Percentiles rank a stretch among this genome's conserved stretches.
Evolutionary conservation across 2,797 vertebrate genomes (phyloP).

Genomic region (Lycodopsis pacificus): DNA sequence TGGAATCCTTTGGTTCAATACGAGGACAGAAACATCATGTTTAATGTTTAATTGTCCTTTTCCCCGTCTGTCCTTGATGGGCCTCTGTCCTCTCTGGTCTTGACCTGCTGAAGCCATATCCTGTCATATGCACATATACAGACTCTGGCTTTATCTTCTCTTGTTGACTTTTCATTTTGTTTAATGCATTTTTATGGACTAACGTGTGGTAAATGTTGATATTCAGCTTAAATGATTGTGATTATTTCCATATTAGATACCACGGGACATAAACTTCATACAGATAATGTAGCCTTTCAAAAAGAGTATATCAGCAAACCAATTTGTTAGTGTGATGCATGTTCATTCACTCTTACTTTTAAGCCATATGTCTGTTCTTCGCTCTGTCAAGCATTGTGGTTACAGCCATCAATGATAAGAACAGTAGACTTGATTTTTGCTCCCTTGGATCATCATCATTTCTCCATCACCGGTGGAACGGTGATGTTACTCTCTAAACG

Average conservation of each 20-base stretch:
- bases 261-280: background rate
- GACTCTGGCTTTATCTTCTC: background rate
- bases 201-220: background rate
- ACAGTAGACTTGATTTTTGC: background rate
- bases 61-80: background rate
- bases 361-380: background rate
- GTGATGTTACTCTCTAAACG: background rate
- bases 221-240: background rate
- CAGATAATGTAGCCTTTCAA: background rate
- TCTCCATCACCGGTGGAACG: background rate
- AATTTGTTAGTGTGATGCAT: slow-evolving; percentile 1
- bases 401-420: background rate
- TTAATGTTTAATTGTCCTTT: slow-evolving; percentile 18
- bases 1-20: slow-evolving; percentile 33
- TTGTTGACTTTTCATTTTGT: background rate
- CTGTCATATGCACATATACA: background rate
- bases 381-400: background rate
- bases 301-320: background rate
- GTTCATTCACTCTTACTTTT: background rate
- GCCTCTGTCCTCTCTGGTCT: background rate
- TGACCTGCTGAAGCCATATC: background rate
- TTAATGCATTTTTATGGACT: background rate
- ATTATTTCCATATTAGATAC: background rate
- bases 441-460: background rate
- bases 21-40: slow-evolving; percentile 37